Percentiles rank a stretch among this genome's conserved stretches.
phyloP scores from a whole-genome alignment of 2,888 invertebrate species.

The Hymenopus coronatus region DNA sequence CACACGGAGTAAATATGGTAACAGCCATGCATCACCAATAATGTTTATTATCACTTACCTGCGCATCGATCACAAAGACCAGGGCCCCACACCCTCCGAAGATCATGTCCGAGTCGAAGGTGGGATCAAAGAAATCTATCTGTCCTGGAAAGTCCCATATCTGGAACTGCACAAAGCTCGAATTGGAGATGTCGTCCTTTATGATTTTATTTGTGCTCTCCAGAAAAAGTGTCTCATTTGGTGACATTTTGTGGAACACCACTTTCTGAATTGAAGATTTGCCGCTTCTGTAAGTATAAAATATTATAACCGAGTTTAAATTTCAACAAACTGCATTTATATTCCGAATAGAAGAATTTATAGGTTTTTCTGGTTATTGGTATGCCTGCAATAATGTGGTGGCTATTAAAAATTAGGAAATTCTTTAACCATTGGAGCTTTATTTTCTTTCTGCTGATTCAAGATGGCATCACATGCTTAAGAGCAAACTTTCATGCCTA shows the following conservation, averaged over 20 bases:
- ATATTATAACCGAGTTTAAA: background rate
- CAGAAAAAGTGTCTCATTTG: slow-evolving; percentile 96
- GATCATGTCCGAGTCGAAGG: slow-evolving; percentile 93
- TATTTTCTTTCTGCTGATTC: too few relatives aligned
- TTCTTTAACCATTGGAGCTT: too few relatives aligned
- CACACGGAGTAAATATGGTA: too few relatives aligned
- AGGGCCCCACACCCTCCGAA: slow-evolving; percentile 97
- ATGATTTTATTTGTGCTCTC: slow-evolving; percentile 98
- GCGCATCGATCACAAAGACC: slow-evolving; percentile 98
- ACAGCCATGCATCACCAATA: too few relatives aligned
- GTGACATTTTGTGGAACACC: slow-evolving; percentile 99
- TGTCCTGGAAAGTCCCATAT: slow-evolving; percentile 99
- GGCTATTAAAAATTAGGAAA: too few relatives aligned
- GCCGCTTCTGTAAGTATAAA: slow-evolving; percentile 73
- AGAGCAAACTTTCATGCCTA: too few relatives aligned
- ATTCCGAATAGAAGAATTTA: too few relatives aligned
- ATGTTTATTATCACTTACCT: slow-evolving; percentile 50
- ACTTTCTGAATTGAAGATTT: slow-evolving; percentile 99
- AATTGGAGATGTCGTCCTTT: slow-evolving; percentile 96
- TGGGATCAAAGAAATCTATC: slow-evolving; percentile 95
- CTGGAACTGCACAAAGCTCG: slow-evolving; percentile 98
- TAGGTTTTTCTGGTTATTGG: too few relatives aligned
- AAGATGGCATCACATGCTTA: too few relatives aligned
- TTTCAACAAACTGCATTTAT: too few relatives aligned
- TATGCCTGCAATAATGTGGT: too few relatives aligned